A percentile compares a stretch with the other conserved stretches of the same genome.
Evolutionary conservation across 2,113 vertebrate genomes (phyloP).

Genomic region (Otus sunia): DNA sequence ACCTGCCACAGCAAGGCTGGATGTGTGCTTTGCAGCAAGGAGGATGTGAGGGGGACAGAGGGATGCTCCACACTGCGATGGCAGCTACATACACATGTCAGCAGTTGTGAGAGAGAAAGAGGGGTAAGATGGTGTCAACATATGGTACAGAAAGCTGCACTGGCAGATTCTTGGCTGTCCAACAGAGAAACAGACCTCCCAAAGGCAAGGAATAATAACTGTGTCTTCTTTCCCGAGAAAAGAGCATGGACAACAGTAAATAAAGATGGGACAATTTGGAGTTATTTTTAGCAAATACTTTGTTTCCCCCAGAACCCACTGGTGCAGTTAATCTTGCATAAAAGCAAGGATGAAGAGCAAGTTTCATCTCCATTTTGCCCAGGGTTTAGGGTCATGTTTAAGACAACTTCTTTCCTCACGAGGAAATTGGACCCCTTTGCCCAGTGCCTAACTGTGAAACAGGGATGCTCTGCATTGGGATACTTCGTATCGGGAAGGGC

Average conservation of each 20-base stretch:
- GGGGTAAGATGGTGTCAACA: not conserved
- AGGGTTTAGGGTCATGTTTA: not conserved
- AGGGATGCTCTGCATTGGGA: not conserved
- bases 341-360: not conserved
- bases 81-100: not conserved
- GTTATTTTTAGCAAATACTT: not conserved
- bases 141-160: not conserved
- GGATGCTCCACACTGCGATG: fast-evolving
- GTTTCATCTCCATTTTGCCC: not conserved
- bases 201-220: not conserved
- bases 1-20: not conserved
- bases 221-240: not conserved
- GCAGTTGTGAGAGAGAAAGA: not conserved
- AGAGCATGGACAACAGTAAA: not conserved
- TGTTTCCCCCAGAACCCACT: not conserved
- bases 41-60: fast-evolving
- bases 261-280: not conserved
- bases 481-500: not conserved
- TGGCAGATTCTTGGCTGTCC: not conserved
- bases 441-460: not conserved
- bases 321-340: not conserved
- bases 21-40: not conserved
- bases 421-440: not conserved
- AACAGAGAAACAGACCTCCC: not conserved
- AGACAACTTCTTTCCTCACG: not conserved